Conservation (phyloP, 1,140 invertebrate species). For the Pseudomyrmex sp. region DNA sequence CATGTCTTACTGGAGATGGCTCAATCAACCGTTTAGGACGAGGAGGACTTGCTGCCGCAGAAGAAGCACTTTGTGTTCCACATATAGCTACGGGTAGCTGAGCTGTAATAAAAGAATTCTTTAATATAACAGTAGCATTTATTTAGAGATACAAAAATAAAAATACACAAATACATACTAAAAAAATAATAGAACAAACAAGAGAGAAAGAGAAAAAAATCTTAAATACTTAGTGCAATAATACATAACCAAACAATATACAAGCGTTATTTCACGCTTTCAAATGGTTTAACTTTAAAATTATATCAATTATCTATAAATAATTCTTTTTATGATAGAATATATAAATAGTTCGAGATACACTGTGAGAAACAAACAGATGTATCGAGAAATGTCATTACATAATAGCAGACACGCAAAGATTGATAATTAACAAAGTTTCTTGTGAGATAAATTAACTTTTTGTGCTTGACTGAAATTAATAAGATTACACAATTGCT, state of each 20-base stretch:
- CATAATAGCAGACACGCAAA: slow-evolving; percentile 47
- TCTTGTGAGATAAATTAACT: not conserved
- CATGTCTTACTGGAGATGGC: slow-evolving; percentile 89
- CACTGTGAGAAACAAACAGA: not conserved
- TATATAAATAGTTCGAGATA: not conserved
- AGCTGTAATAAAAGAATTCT: slow-evolving; percentile 11
- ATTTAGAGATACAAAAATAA: not conserved
- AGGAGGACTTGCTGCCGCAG: not conserved
- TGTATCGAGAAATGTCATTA: slow-evolving; percentile 43
- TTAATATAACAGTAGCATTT: not conserved
- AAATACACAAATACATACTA: not conserved
- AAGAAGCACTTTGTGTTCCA: slow-evolving; percentile 48
- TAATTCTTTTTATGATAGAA: not conserved
- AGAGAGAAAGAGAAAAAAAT: too few species aligned
- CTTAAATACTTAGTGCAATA: too few species aligned
- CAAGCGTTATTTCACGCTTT: not conserved
- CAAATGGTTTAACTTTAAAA: not conserved
- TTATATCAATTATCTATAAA: not conserved
- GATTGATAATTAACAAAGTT: not conserved
- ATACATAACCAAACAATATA: too few species aligned
- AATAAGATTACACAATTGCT: not conserved
- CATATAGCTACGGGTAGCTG: slow-evolving; percentile 31
- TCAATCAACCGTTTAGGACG: slow-evolving; percentile 72
- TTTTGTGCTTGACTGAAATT: not conserved
- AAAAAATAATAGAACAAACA: not conserved